Evolutionary conservation across 2,888 invertebrate species (phyloP).

Genomic region (Bellardia bayeri): DNA sequence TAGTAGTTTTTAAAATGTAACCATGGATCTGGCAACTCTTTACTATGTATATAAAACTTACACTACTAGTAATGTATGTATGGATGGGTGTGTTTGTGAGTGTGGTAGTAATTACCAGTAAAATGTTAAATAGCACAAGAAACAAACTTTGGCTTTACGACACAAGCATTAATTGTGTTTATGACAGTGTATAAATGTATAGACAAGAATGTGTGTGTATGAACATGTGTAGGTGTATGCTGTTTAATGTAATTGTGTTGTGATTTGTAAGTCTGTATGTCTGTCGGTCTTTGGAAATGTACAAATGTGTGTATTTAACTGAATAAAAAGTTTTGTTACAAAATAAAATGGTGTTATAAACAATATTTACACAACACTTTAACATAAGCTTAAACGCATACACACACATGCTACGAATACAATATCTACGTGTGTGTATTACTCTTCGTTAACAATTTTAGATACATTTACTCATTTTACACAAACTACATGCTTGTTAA

Average conservation of each 20-base stretch:
- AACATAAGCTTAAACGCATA: constrained; percentile 56
- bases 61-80: neutral
- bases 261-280: constrained; percentile 55
- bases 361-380: constrained; percentile 79
- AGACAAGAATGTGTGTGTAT: neutral
- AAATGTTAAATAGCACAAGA: constrained; percentile 66
- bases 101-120: constrained; percentile 61
- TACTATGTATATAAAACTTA: neutral
- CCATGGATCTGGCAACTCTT: constrained; percentile 8
- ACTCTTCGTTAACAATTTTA: constrained; percentile 15
- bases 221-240: constrained; percentile 16
- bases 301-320: constrained; percentile 43
- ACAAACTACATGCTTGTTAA: neutral
- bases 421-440: neutral
- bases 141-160: constrained; percentile 64
- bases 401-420: constrained; percentile 6
- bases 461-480: constrained; percentile 22
- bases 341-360: constrained; percentile 77
- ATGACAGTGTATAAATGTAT: constrained; percentile 62
- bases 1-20: neutral
- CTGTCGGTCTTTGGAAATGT: constrained; percentile 19
- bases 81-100: constrained; percentile 6
- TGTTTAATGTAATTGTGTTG: constrained; percentile 55
- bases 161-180: constrained; percentile 67
- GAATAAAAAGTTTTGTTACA: constrained; percentile 75